Conservation (phyloP, 2,888 invertebrate species). For the Peribatodes rhomboidaria region DNA sequence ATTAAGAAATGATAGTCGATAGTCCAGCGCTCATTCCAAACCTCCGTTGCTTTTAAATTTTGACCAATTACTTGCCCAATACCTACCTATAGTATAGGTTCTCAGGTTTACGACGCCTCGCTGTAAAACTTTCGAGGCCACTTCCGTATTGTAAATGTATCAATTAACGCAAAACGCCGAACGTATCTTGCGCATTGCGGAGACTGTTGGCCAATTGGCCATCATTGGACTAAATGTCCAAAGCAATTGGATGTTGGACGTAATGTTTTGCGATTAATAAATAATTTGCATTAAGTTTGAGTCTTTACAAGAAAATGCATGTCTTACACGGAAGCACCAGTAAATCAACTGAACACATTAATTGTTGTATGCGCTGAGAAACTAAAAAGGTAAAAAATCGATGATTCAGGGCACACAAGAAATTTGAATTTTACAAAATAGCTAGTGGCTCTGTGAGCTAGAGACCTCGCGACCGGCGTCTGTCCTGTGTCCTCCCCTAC, state of each 20-base stretch:
- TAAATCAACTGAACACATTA: constrained; percentile 10
- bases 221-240: constrained; percentile 33
- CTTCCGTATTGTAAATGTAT: constrained; percentile 43
- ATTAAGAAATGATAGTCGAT: no score
- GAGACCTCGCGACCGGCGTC: no score
- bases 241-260: not conserved
- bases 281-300: constrained; percentile 49
- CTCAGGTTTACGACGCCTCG: constrained; percentile 28
- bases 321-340: not conserved
- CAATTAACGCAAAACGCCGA: constrained; percentile 21
- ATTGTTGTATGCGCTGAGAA: no score
- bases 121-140: constrained; percentile 29
- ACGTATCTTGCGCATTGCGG: constrained; percentile 12
- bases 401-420: no score
- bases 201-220: constrained; percentile 25
- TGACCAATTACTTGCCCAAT: constrained; percentile 17
- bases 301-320: not conserved
- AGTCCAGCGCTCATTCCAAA: not conserved
- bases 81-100: constrained; percentile 12
- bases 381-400: no score
- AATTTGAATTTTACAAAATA: no score
- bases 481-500: no score
- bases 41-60: constrained; percentile 3
- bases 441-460: no score
- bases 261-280: constrained; percentile 47